phyloP scores from a whole-genome alignment of 2,113 vertebrate species.

The Nothoprocta perdicaria region DNA sequence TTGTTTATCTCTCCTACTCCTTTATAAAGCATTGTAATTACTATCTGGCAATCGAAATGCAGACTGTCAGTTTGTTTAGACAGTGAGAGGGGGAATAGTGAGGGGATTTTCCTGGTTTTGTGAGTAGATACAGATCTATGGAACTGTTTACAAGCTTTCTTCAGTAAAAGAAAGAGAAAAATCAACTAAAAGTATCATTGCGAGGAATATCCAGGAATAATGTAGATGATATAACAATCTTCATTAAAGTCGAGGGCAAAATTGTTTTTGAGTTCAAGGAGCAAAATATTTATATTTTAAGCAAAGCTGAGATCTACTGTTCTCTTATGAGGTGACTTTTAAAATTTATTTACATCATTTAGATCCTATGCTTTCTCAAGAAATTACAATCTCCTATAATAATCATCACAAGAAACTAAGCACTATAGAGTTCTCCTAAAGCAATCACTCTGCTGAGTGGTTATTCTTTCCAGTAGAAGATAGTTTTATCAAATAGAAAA shows the following conservation, averaged over 20 bases:
- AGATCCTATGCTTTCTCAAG: background rate
- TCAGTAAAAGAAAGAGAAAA: background rate
- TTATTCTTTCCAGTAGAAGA: background rate
- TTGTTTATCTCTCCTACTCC: background rate
- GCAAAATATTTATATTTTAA: background rate
- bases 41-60: background rate
- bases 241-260: background rate
- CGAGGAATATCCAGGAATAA: background rate
- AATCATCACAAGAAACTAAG: background rate
- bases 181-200: background rate
- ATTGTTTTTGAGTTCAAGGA: background rate
- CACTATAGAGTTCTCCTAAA: background rate
- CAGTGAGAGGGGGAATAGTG: background rate
- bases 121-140: background rate
- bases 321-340: background rate
- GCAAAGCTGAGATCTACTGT: background rate
- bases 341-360: background rate
- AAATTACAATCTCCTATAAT: background rate
- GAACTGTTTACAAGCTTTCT: background rate
- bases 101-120: background rate
- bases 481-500: background rate
- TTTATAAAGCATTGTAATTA: background rate
- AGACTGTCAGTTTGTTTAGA: background rate
- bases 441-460: background rate
- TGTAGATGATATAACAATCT: background rate